Evolutionary conservation across 2,888 invertebrate species (phyloP).

Genomic region (Pecten maximus): DNA sequence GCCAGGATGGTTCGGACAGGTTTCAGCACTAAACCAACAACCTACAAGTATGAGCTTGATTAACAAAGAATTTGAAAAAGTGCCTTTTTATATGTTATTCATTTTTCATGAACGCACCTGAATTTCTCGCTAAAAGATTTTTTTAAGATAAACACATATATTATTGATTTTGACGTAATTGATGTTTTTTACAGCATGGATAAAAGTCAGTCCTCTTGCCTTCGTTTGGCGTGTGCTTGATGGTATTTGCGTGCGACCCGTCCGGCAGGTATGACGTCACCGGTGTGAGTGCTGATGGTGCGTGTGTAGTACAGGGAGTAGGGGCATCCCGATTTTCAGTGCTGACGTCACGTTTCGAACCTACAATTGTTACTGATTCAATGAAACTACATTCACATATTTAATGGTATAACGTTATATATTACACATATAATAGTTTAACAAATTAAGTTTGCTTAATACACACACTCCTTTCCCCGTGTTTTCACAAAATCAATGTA

Average conservation of each 20-base stretch:
- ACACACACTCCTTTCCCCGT: no score
- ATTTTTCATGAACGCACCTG: no score
- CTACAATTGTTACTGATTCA: background rate
- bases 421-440: no score
- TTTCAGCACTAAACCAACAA: conserved; percentile 63
- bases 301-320: conserved; percentile 53
- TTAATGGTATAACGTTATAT: no score
- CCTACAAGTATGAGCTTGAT: conserved; percentile 52
- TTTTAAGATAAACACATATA: no score
- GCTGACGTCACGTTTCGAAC: conserved; percentile 7
- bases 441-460: no score
- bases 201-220: conserved; percentile 36
- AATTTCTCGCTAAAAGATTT: no score
- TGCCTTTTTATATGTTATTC: no score
- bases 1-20: conserved; percentile 56
- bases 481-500: no score
- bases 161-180: no score
- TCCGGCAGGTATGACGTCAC: conserved; percentile 51
- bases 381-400: no score
- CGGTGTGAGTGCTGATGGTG: conserved; percentile 50
- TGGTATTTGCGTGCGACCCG: conserved; percentile 53
- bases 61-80: no score
- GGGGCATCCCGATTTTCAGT: background rate
- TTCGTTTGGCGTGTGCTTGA: conserved; percentile 48
- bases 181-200: background rate